These are phyloP conservation scores for Anabas testudineus DNA, from an alignment of 2,797 vertebrate genomes.

Conservation along the genomic window DNA sequence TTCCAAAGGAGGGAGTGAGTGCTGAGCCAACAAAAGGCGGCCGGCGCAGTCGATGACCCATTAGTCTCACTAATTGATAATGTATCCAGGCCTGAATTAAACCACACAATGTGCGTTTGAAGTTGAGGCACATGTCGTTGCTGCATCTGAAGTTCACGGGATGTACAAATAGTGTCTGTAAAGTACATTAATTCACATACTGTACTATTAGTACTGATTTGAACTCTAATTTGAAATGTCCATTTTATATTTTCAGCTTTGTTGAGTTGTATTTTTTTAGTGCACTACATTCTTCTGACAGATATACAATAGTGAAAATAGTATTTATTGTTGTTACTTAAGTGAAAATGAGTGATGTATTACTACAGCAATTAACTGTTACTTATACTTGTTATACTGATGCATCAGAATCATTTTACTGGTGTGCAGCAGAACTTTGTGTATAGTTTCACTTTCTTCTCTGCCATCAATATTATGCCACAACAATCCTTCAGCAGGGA, in stretches of 20 bases:
- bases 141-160: neutral
- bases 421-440: no score
- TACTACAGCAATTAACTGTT: no score
- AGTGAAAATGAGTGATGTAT: neutral
- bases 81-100: slow-evolving; percentile 31
- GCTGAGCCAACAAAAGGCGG: slow-evolving; percentile 41
- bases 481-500: no score
- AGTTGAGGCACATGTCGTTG: neutral
- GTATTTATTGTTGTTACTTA: neutral
- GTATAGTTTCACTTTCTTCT: no score
- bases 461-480: no score
- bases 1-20: slow-evolving; percentile 10
- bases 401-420: no score
- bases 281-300: neutral
- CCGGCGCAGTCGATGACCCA: slow-evolving; percentile 40
- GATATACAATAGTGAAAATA: neutral
- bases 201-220: no score
- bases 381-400: no score
- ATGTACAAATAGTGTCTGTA: neutral
- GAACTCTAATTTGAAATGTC: no score
- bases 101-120: slow-evolving; percentile 2
- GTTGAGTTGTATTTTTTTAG: no score
- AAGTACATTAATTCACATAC: neutral
- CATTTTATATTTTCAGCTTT: no score
- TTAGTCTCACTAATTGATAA: slow-evolving; percentile 68